phyloP scores from a whole-genome alignment of 1,140 invertebrate genomes.

The Potamilus streckersoni region DNA sequence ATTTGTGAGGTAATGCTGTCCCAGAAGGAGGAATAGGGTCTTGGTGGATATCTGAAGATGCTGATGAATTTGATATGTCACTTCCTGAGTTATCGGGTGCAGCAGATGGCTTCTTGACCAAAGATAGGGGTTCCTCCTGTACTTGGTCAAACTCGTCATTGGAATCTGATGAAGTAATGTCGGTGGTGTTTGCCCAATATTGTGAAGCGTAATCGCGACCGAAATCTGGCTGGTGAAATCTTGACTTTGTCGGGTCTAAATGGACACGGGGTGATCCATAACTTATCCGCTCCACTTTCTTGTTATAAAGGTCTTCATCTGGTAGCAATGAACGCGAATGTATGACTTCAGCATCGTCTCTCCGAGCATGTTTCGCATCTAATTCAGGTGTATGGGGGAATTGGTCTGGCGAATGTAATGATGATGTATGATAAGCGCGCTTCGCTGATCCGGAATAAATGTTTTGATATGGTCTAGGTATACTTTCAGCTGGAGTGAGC shows the following conservation, averaged over 20 bases:
- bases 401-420: too few species aligned
- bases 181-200: constrained; percentile 28
- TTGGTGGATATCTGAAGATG: constrained; percentile 29
- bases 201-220: constrained; percentile 10
- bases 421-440: too few species aligned
- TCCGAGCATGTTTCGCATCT: constrained; percentile 4
- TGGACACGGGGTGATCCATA: constrained; percentile 23
- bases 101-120: constrained; percentile 33
- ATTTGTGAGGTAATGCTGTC: constrained; percentile 53
- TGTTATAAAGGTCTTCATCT: constrained; percentile 7
- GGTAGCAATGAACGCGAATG: constrained; percentile 21
- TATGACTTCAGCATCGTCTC: constrained; percentile 19
- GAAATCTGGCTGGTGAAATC: constrained; percentile 17
- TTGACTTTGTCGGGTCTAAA: constrained; percentile 17
- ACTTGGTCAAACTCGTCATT: constrained; percentile 20
- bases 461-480: too few species aligned
- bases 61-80: constrained; percentile 27
- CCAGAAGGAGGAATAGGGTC: constrained; percentile 26
- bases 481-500: neutral
- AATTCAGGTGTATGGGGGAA: neutral
- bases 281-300: constrained; percentile 2
- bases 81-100: constrained; percentile 25
- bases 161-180: constrained; percentile 30
- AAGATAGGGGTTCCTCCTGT: constrained; percentile 44
- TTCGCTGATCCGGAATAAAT: too few species aligned